These are phyloP conservation scores for Aphis gossypii DNA, from an alignment of 1,140 invertebrate species.

Conservation along the genomic window DNA sequence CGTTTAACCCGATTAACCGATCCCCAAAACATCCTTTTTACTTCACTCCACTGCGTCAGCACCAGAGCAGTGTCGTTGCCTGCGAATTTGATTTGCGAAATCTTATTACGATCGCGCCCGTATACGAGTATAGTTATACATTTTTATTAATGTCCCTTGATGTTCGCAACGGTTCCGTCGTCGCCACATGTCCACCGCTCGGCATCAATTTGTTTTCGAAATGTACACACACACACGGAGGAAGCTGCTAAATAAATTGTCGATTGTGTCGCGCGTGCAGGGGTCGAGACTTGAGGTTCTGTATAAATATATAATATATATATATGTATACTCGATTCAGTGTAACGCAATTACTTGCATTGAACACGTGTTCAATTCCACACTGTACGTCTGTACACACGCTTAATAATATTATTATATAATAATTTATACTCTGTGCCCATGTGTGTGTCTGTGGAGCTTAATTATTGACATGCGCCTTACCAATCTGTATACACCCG, in stretches of 20 bases:
- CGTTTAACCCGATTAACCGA: conserved; percentile 38
- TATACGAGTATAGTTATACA: neutral
- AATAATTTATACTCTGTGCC: neutral
- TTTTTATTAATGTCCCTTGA: conserved; percentile 1
- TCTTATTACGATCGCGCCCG: conserved; percentile 32
- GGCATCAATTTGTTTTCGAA: conserved; percentile 49
- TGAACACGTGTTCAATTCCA: conserved; percentile 39
- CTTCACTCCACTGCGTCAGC: neutral
- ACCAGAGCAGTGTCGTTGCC: neutral
- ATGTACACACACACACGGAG: neutral
- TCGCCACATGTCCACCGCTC: conserved; percentile 50
- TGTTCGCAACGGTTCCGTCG: neutral
- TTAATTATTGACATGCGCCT: neutral
- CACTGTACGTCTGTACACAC: neutral
- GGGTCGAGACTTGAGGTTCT: conserved; percentile 12
- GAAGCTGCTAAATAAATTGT: conserved; percentile 40
- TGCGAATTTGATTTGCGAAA: conserved; percentile 52
- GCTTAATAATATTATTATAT: neutral
- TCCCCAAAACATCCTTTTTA: neutral
- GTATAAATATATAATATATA: neutral
- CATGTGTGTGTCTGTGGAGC: neutral
- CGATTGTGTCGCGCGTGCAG: conserved; percentile 43
- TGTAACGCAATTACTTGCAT: conserved; percentile 37
- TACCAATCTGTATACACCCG: neutral
- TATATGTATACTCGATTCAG: neutral